Evolutionary conservation across 1,140 invertebrate species (phyloP).

Genomic region (Megalopta genalis): DNA sequence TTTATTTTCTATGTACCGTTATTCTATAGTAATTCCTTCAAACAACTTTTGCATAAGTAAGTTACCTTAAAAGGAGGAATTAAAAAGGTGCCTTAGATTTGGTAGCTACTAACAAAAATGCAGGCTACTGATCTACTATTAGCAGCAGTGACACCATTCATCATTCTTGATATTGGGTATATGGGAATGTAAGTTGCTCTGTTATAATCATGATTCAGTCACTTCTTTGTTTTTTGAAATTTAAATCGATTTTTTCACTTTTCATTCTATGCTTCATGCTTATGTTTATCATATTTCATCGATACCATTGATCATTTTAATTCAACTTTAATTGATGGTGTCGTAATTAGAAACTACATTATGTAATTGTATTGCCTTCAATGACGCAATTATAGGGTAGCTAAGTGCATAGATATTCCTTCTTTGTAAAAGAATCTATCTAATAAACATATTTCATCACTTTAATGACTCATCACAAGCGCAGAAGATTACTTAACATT

Average conservation of each 20-base stretch:
- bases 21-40: constrained; percentile 9
- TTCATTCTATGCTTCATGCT: not conserved
- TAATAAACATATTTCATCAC: not conserved
- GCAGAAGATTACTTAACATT: not conserved
- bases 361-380: not conserved
- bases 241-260: not conserved
- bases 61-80: constrained; percentile 42
- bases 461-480: not conserved
- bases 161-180: constrained; percentile 75
- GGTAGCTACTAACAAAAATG: constrained; percentile 74
- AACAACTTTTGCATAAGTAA: constrained; percentile 37
- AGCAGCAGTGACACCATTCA: constrained; percentile 70
- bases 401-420: not conserved
- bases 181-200: constrained; percentile 76
- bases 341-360: not conserved
- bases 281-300: not conserved
- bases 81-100: constrained; percentile 38
- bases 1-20: not conserved
- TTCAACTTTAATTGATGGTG: too few relatives aligned
- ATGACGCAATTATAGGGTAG: not conserved
- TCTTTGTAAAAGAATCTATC: not conserved
- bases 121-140: constrained; percentile 70
- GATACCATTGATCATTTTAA: not conserved
- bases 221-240: constrained; percentile 23
- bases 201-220: constrained; percentile 37